Evolutionary conservation across 30 jellyfish, hydroid and myxozoan genomes (phyloP).

Genomic region (Pelagia noctiluca): DNA sequence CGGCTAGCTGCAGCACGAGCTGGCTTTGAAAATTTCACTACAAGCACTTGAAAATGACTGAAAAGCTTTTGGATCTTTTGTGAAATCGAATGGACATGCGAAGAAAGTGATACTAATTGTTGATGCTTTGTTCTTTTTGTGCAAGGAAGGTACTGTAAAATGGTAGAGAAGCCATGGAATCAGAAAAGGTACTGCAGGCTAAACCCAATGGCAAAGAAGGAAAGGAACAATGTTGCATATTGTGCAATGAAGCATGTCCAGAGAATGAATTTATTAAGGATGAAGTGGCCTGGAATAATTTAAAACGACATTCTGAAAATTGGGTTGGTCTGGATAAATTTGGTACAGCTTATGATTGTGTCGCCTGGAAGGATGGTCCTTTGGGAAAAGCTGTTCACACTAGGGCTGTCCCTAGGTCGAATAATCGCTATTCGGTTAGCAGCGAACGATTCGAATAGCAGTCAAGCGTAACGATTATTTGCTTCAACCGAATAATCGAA

Average conservation of each 20-base stretch:
- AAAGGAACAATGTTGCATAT: not conserved
- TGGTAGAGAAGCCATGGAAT: not conserved
- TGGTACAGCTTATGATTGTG: not conserved
- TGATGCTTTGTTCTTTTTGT: not conserved
- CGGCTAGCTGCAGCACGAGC: constrained; percentile 6
- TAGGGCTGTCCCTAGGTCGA: no score
- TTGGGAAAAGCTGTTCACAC: not conserved
- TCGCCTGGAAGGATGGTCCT: not conserved
- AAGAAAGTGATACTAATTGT: not conserved
- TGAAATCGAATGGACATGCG: not conserved
- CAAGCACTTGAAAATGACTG: not conserved
- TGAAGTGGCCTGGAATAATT: constrained; percentile 1
- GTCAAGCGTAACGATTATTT: no score
- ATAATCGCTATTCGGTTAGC: no score
- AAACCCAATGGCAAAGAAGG: constrained; percentile 1
- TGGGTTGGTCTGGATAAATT: not conserved
- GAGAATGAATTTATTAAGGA: not conserved
- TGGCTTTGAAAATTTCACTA: not conserved
- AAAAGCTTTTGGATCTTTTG: not conserved
- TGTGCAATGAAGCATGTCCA: not conserved
- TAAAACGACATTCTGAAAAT: not conserved
- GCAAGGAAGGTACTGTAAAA: not conserved
- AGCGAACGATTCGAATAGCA: no score
- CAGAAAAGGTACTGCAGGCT: not conserved
- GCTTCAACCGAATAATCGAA: no score